Percentiles rank a stretch among this genome's conserved stretches.
Evolutionary conservation across 2,797 vertebrate species (phyloP).

Genomic region (Microctenopoma lineatum): DNA sequence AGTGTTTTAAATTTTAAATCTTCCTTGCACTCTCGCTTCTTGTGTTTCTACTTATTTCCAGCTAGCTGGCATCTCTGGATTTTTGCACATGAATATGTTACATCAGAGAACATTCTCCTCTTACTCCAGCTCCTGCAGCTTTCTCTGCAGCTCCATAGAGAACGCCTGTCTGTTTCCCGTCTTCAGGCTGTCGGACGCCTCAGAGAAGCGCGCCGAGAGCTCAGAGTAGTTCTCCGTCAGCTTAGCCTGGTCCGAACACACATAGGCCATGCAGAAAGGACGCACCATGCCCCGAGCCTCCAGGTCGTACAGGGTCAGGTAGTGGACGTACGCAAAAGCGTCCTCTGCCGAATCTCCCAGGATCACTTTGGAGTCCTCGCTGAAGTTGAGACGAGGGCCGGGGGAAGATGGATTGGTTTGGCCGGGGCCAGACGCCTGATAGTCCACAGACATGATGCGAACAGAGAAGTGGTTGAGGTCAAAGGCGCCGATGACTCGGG

Average conservation of each 20-base stretch:
- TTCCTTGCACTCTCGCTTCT: too few species aligned
- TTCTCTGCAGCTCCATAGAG: slow-evolving; percentile 91
- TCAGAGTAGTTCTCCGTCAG: slow-evolving; percentile 92
- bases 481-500: slow-evolving; percentile 88
- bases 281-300: slow-evolving; percentile 95
- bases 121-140: slow-evolving; percentile 91
- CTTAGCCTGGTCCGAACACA: slow-evolving; percentile 92
- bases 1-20: too few species aligned
- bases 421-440: slow-evolving; percentile 92
- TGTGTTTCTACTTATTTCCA: too few species aligned
- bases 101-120: slow-evolving; percentile 9
- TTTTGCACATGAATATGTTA: too few species aligned
- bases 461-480: slow-evolving; percentile 98
- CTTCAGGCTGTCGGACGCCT: slow-evolving; percentile 93
- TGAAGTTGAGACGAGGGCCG: slow-evolving; percentile 84
- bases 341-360: slow-evolving; percentile 93
- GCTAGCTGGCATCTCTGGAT: too few species aligned
- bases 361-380: slow-evolving; percentile 94
- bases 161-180: slow-evolving; percentile 95
- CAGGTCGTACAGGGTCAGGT: slow-evolving; percentile 94
- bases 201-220: slow-evolving; percentile 90
- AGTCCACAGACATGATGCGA: slow-evolving; percentile 98
- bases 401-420: slow-evolving; percentile 55
- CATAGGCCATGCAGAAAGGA: slow-evolving; percentile 97
- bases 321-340: slow-evolving; percentile 93